These are phyloP conservation scores for Amphipoea lucens DNA, from an alignment of 2,888 invertebrate genomes.

Conservation along the genomic window DNA sequence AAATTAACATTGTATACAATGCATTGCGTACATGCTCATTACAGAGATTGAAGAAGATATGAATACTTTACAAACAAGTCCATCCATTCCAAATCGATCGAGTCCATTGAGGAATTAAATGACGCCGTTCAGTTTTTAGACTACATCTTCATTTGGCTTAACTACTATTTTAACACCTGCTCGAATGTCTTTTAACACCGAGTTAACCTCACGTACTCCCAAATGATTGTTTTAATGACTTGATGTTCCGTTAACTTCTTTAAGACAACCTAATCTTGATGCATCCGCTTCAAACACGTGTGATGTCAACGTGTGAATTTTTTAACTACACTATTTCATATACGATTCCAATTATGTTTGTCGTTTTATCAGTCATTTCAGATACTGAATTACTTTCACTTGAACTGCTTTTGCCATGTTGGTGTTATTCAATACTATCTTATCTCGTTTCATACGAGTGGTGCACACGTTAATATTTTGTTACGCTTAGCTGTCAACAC, in stretches of 20 bases:
- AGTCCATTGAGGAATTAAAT: conserved; percentile 7
- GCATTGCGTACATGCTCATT: conserved; percentile 7
- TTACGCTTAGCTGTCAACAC: conserved; percentile 71
- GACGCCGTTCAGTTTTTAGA: conserved; percentile 17
- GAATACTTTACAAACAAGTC: conserved; percentile 7
- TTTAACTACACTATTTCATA: conserved; percentile 15
- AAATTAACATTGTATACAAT: conserved; percentile 46
- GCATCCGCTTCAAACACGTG: conserved; percentile 28
- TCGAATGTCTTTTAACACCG: conserved; percentile 34
- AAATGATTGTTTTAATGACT: conserved; percentile 63
- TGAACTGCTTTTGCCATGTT: conserved; percentile 50
- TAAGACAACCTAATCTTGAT: conserved; percentile 45
- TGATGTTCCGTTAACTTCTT: conserved; percentile 59
- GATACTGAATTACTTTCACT: conserved; percentile 52
- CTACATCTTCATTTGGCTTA: conserved; percentile 40
- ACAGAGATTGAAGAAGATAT: conserved; percentile 14
- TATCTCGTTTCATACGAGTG: conserved; percentile 58
- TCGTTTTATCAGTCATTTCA: conserved; percentile 29
- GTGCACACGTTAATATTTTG: conserved; percentile 61
- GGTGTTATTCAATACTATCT: conserved; percentile 61
- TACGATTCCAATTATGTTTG: conserved; percentile 13
- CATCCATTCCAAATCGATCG: conserved; percentile 14
- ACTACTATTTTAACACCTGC: conserved; percentile 49
- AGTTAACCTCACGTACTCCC: conserved; percentile 30
- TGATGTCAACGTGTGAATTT: conserved; percentile 31